Conservation (phyloP, 1,140 invertebrate species). For the Rhyacophila brunnea region DNA sequence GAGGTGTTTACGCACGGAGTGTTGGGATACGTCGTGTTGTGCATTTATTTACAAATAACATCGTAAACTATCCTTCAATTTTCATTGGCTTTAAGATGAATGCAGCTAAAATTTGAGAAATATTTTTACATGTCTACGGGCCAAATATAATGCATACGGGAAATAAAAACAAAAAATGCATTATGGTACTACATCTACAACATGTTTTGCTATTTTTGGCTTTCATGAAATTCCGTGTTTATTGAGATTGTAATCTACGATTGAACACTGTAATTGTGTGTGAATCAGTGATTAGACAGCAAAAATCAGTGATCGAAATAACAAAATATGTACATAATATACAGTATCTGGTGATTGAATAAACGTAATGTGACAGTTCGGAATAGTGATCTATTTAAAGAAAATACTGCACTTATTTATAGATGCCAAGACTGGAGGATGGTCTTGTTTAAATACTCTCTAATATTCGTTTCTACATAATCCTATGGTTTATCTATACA, state of each 20-base stretch:
- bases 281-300: too few species aligned
- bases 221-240: neutral
- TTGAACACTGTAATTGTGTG: too few species aligned
- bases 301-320: too few species aligned
- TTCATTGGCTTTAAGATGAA: too few species aligned
- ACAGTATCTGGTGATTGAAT: neutral
- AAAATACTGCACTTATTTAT: conserved; percentile 23
- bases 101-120: too few species aligned
- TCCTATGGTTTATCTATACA: neutral
- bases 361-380: conserved; percentile 20
- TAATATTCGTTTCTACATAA: neutral
- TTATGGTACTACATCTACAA: conserved; percentile 17
- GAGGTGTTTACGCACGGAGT: conserved; percentile 23
- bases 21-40: neutral
- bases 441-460: neutral
- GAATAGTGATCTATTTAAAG: conserved; percentile 18
- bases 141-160: conserved; percentile 7
- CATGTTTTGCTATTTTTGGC: conserved; percentile 29
- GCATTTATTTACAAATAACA: conserved; percentile 1
- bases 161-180: conserved; percentile 28
- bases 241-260: too few species aligned
- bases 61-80: neutral
- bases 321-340: too few species aligned
- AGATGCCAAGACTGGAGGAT: conserved; percentile 14
- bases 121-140: too few species aligned